A percentile compares a stretch with the other conserved stretches of the same genome.
phyloP scores from a whole-genome alignment of 2,113 vertebrate genomes.

The Pipra filicauda region DNA sequence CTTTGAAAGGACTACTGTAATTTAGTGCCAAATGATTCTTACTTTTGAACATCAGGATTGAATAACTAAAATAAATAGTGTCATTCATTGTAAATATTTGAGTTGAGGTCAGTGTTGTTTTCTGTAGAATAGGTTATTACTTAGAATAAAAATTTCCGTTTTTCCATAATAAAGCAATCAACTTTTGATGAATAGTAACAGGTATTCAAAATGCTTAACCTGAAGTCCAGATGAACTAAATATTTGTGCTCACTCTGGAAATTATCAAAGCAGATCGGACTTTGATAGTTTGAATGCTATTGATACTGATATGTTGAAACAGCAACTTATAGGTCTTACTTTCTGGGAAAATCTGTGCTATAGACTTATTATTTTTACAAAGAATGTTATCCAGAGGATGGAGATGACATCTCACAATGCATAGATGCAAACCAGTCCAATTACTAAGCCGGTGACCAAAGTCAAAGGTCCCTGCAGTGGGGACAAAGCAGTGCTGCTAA shows the following conservation, averaged over 20 bases:
- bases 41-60: background rate
- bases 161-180: background rate
- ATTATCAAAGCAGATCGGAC: background rate
- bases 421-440: background rate
- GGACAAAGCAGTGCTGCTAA: background rate
- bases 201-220: background rate
- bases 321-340: background rate
- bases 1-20: background rate
- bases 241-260: background rate
- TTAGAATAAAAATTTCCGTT: background rate
- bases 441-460: slow-evolving; percentile 33
- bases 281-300: background rate
- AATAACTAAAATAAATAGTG: background rate
- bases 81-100: background rate
- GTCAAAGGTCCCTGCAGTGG: slow-evolving; percentile 23
- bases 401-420: background rate
- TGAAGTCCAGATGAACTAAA: background rate
- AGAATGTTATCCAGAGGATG: background rate
- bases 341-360: background rate
- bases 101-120: background rate
- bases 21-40: background rate
- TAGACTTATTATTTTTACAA: background rate
- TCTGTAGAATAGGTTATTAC: background rate
- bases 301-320: background rate
- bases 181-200: background rate